Base-by-base conservation (phyloP, 2,797 vertebrate genomes). In the Merluccius polli region DNA sequence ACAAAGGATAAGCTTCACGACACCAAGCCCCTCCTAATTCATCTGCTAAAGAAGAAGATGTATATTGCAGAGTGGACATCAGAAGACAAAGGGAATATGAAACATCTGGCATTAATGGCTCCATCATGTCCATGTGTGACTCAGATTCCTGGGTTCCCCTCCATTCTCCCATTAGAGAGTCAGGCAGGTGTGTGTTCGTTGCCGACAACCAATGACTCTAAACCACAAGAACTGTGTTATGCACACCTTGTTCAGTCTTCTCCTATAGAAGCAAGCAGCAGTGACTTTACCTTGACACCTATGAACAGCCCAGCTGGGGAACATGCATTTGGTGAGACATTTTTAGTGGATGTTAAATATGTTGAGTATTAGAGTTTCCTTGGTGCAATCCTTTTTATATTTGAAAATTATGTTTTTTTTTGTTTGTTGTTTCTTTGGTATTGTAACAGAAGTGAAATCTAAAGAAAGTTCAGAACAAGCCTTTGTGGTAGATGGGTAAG, bases 401-500 rank as follows among this genome's bases (percentile, higher is more conserved):
- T 83, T 85, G 69, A 77, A 44, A 65, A 12, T 12, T 9, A 3
- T 65, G 27, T 8, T 4, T 59, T 63, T 63, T 21, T 24, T 63
- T 63, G n/a, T 63, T 63, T 65, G 59, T 65, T 65, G 59, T 65
- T 65, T 65, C 11, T 88, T 86, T 84, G 35, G 75, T 87, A 85
- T 84, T 74, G 75, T 79, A 68, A 78, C 87, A 92, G 89, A 87
- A 12, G 77, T 82, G 41, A 86, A 82, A 83, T 24, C 72, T 76
- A 83, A 85, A 75, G 76, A 8, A 0, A 78, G 2, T 77, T 33
- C 32, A 84, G 82, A 80, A 70, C 75, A 85, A 81, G 83, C 36
- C 52, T 33, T 79, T 85, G 36, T 86, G 73, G 74, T 84, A 69
- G 68, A 75, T 2, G 75, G 89, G 92, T 93, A 90, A 92, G 92